Evolutionary conservation across 2,888 invertebrate species (phyloP).

Genomic region (Aporophyla lueneburgensis): DNA sequence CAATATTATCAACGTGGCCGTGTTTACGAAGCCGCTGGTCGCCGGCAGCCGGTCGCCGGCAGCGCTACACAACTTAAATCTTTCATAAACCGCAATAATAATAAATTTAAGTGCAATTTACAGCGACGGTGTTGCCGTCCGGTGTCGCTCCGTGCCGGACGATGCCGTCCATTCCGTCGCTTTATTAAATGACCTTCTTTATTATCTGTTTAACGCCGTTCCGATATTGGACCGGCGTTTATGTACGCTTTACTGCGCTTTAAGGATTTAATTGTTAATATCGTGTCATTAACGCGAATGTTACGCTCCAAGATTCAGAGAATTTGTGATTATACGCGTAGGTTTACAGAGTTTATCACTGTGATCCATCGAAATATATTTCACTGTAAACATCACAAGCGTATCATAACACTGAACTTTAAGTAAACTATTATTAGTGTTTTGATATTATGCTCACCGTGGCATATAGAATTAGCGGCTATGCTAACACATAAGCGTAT

Average conservation of each 20-base stretch:
- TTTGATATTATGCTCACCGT: neutral
- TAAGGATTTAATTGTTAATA: conserved; percentile 62
- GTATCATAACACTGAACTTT: neutral
- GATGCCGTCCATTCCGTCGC: conserved; percentile 57
- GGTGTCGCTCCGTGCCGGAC: conserved; percentile 59
- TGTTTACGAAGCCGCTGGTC: conserved; percentile 16
- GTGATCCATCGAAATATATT: neutral
- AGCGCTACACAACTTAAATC: conserved; percentile 45
- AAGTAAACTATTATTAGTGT: neutral
- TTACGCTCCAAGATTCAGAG: conserved; percentile 37
- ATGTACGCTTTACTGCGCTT: conserved; percentile 62
- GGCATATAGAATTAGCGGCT: neutral
- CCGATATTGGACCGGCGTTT: conserved; percentile 69
- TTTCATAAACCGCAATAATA: conserved; percentile 68
- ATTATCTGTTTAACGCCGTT: conserved; percentile 66
- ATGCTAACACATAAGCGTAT: neutral
- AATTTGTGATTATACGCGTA: conserved; percentile 13
- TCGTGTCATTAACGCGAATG: conserved; percentile 58
- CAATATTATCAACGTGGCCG: conserved; percentile 29
- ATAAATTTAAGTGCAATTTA: conserved; percentile 68
- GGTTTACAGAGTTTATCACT: neutral
- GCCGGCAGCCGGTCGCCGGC: conserved; percentile 15
- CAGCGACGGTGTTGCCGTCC: conserved; percentile 58
- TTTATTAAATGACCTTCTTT: conserved; percentile 69
- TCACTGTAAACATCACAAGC: neutral